Conservation (phyloP, 53 echinoderm and acorn worm species). For the Stichopus horrens region DNA sequence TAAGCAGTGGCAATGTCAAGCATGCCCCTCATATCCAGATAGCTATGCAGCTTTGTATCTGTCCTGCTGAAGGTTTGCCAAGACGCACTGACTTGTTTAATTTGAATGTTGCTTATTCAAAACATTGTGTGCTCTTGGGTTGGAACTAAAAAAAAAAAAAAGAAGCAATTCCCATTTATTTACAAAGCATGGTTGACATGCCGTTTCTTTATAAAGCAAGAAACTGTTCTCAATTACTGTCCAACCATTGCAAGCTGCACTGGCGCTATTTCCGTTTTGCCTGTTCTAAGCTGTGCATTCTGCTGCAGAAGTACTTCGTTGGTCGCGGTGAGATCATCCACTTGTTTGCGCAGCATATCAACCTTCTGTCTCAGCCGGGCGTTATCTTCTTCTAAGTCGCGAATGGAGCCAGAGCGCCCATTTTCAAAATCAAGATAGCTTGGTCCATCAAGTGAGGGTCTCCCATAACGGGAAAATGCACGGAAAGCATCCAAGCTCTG, state of each 20-base stretch:
- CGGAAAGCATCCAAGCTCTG: constrained; percentile 1
- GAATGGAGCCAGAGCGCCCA: constrained; percentile 44
- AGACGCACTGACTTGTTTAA: too few relatives aligned
- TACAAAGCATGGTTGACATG: not conserved
- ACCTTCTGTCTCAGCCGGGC: constrained; percentile 78
- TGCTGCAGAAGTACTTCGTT: constrained; percentile 97
- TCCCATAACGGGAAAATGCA: constrained; percentile 29
- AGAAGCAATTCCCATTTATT: not conserved
- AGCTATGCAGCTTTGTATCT: too few relatives aligned
- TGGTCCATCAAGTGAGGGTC: not conserved
- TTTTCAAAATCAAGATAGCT: constrained; percentile 37
- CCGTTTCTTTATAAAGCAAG: not conserved
- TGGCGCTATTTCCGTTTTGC: constrained; percentile 38
- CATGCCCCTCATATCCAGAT: too few relatives aligned
- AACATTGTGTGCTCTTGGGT: not conserved
- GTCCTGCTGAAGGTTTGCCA: too few relatives aligned
- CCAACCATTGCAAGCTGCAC: constrained; percentile 32
- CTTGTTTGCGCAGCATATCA: constrained; percentile 89
- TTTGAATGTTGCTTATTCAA: too few relatives aligned
- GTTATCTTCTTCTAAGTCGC: constrained; percentile 89
- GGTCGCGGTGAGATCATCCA: constrained; percentile 86
- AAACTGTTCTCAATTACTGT: not conserved
- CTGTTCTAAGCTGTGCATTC: constrained; percentile 87
- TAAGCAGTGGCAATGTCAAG: too few relatives aligned
- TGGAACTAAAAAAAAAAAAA: not conserved